Percentiles rank a stretch among this genome's conserved stretches.
These are phyloP conservation scores for Clarias laeviceps DNA, from an alignment of 2,797 vertebrate genomes.

Conservation along the genomic window DNA sequence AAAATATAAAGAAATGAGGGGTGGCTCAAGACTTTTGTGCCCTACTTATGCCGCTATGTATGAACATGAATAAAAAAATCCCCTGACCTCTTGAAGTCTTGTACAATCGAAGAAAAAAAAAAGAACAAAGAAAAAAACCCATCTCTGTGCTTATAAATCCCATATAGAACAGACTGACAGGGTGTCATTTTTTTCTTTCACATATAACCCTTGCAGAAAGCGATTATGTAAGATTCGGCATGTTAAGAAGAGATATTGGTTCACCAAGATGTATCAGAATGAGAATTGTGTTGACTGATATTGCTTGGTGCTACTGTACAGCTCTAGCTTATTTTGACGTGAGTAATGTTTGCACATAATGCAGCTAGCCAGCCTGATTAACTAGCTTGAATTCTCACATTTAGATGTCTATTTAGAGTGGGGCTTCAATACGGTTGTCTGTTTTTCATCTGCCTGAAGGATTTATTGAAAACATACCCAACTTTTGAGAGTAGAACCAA, in stretches of 20 bases:
- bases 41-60: background rate
- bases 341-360: background rate
- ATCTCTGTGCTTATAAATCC: too few relatives aligned
- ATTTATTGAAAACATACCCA: background rate
- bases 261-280: background rate
- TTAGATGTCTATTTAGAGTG: too few relatives aligned
- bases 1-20: too few relatives aligned
- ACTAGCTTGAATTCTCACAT: background rate
- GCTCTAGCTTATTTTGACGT: background rate
- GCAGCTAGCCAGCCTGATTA: background rate
- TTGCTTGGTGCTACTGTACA: background rate
- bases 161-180: background rate
- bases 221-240: background rate
- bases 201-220: background rate
- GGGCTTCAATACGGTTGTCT: background rate
- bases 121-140: too few relatives aligned
- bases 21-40: too few relatives aligned
- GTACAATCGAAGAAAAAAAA: too few relatives aligned
- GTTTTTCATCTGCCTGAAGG: background rate
- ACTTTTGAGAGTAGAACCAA: background rate
- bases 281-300: constrained; percentile 1
- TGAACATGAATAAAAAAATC: background rate
- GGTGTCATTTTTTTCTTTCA: background rate
- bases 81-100: background rate
- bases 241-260: background rate